A percentile compares a stretch with the other conserved stretches of the same genome.
phyloP scores from a whole-genome alignment of 2,113 vertebrate genomes.

The Ameiurus melas region DNA sequence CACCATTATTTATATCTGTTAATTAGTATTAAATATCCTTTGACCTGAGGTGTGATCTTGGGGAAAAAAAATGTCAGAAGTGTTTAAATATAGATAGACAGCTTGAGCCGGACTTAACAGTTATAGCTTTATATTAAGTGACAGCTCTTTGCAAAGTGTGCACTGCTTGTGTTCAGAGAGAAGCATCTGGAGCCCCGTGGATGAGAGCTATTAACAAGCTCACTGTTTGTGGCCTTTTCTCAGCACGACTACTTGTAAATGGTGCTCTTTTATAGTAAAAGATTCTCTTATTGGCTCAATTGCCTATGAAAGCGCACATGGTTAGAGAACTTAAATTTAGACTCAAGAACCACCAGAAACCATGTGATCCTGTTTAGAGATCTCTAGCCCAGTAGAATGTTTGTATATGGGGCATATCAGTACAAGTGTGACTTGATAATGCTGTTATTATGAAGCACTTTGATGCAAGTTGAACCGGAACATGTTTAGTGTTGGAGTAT shows the following conservation, averaged over 20 bases:
- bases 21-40: slow-evolving; percentile 28
- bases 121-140: slow-evolving; percentile 29
- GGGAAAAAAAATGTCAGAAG: not conserved
- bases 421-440: slow-evolving; percentile 4
- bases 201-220: slow-evolving; percentile 72
- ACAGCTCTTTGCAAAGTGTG: slow-evolving; percentile 29
- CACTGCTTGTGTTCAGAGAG: slow-evolving; percentile 62
- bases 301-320: slow-evolving; percentile 73
- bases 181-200: slow-evolving; percentile 71
- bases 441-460: slow-evolving; percentile 5
- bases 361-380: slow-evolving; percentile 58
- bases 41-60: not conserved
- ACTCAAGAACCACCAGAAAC: slow-evolving; percentile 66
- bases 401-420: not conserved
- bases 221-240: slow-evolving; percentile 66
- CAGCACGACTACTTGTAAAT: slow-evolving; percentile 75
- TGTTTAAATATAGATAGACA: slow-evolving; percentile 24
- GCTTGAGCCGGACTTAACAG: slow-evolving; percentile 21
- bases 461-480: slow-evolving; percentile 13
- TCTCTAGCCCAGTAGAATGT: not conserved
- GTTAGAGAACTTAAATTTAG: slow-evolving; percentile 73
- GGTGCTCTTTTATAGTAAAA: slow-evolving; percentile 72
- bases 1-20: slow-evolving; percentile 11
- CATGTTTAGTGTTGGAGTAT: slow-evolving; percentile 27
- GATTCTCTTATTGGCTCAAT: slow-evolving; percentile 66